These are phyloP conservation scores for Solenopsis invicta DNA, from an alignment of 1,140 invertebrate genomes.

Conservation along the genomic window DNA sequence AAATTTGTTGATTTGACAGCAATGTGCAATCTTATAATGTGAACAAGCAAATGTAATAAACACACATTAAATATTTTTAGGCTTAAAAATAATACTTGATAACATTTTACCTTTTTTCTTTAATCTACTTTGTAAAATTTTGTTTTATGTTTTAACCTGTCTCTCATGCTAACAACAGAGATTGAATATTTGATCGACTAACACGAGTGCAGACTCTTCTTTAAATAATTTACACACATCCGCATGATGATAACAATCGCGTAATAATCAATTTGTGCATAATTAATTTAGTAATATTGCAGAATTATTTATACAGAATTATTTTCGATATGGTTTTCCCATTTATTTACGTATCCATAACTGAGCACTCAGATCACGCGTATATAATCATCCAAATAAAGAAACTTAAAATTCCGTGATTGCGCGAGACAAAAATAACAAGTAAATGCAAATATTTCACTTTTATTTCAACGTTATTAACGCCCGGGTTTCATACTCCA, in stretches of 20 bases:
- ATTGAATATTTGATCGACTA: background rate
- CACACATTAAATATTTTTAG: background rate
- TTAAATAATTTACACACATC: background rate
- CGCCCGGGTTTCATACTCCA: background rate
- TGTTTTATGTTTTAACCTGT: background rate
- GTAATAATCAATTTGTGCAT: background rate
- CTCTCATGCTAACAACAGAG: background rate
- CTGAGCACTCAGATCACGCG: background rate
- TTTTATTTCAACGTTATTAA: background rate
- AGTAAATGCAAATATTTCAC: background rate
- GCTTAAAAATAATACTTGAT: slow-evolving; percentile 21
- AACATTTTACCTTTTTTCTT: background rate
- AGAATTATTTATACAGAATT: no score
- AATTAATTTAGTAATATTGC: slow-evolving; percentile 24
- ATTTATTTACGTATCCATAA: slow-evolving; percentile 2
- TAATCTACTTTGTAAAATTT: slow-evolving; percentile 9
- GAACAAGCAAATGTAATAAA: background rate
- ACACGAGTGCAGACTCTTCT: background rate
- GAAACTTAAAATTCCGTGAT: background rate
- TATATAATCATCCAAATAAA: background rate
- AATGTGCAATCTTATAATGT: background rate
- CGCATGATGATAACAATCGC: background rate
- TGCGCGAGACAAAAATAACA: background rate
- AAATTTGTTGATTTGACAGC: slow-evolving; percentile 4
- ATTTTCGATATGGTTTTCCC: background rate